These are phyloP conservation scores for Orius laevigatus DNA, from an alignment of 1,140 invertebrate genomes.

Conservation along the genomic window DNA sequence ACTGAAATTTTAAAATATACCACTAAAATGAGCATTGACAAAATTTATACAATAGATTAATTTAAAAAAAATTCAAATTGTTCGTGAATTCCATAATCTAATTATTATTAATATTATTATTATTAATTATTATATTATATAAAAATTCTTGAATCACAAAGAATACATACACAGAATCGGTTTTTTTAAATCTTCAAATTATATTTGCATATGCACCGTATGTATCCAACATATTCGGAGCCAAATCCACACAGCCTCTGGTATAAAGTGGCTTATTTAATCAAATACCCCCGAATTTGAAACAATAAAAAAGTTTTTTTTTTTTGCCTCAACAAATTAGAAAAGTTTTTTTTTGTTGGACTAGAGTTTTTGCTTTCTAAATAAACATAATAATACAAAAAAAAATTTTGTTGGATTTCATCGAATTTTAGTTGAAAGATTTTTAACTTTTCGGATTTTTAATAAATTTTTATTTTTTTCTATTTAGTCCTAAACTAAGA, in stretches of 20 bases:
- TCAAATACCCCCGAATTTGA: conserved; percentile 5
- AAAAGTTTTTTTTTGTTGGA: conserved; percentile 11
- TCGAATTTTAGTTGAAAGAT: background rate
- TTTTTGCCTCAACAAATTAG: background rate
- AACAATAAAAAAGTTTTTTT: background rate
- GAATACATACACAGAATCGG: conserved; percentile 14
- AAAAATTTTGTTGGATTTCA: background rate
- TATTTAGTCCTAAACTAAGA: too few relatives aligned
- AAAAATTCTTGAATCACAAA: conserved; percentile 18
- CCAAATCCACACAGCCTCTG: conserved; percentile 15
- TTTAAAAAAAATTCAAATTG: conserved; percentile 18
- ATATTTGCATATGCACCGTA: conserved; percentile 12
- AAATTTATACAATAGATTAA: conserved; percentile 15
- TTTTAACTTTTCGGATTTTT: background rate
- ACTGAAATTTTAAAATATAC: conserved; percentile 19
- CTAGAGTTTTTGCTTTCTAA: conserved; percentile 11
- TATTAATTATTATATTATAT: conserved; percentile 7
- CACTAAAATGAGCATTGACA: conserved; percentile 22
- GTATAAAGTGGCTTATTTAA: conserved; percentile 10
- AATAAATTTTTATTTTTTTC: too few relatives aligned
- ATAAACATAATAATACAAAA: background rate
- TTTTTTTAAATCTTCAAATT: conserved; percentile 1
- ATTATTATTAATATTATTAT: conserved; percentile 5
- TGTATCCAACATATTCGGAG: conserved; percentile 13
- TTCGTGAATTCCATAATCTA: conserved; percentile 16